Evolutionary conservation across 2,888 invertebrate species (phyloP).

Genomic region (Heterodera filipjevi): DNA sequence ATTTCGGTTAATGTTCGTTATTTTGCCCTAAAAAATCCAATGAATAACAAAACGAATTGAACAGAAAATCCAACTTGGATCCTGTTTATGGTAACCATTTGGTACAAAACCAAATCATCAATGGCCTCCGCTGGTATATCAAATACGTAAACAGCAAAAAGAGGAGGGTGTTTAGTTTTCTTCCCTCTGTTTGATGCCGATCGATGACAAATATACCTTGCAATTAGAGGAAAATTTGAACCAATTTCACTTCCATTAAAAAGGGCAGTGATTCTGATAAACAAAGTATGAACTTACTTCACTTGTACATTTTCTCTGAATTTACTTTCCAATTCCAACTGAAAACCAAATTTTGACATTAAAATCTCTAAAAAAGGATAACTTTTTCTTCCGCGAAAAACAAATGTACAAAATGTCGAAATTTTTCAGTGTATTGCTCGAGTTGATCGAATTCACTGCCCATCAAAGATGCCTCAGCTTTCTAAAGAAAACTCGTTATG

Average conservation of each 20-base stretch:
- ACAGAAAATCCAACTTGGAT: background rate
- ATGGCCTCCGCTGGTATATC: background rate
- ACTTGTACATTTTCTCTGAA: conserved; percentile 16
- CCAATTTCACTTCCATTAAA: too few relatives aligned
- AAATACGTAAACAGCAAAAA: conserved; percentile 15
- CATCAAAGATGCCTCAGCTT: background rate
- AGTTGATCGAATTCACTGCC: background rate
- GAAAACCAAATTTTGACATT: background rate
- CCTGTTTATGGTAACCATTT: conserved; percentile 7
- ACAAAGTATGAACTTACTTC: background rate
- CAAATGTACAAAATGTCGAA: conserved; percentile 22
- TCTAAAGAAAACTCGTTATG: background rate
- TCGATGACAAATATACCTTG: conserved; percentile 21
- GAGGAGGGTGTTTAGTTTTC: background rate
- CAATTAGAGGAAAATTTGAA: background rate
- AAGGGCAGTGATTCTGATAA: too few relatives aligned
- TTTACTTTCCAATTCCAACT: conserved; percentile 21
- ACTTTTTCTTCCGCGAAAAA: conserved; percentile 26
- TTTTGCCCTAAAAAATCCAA: conserved; percentile 17
- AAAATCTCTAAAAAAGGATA: background rate
- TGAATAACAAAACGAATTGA: background rate
- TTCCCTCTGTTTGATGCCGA: background rate
- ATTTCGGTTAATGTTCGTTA: background rate
- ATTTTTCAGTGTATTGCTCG: conserved; percentile 19
- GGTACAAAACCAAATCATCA: conserved; percentile 11